Evolutionary conservation across 2,888 invertebrate species (phyloP), one percentile per base, ranked within the genome.

Genomic region (Dexiosoma caninum): DNA sequence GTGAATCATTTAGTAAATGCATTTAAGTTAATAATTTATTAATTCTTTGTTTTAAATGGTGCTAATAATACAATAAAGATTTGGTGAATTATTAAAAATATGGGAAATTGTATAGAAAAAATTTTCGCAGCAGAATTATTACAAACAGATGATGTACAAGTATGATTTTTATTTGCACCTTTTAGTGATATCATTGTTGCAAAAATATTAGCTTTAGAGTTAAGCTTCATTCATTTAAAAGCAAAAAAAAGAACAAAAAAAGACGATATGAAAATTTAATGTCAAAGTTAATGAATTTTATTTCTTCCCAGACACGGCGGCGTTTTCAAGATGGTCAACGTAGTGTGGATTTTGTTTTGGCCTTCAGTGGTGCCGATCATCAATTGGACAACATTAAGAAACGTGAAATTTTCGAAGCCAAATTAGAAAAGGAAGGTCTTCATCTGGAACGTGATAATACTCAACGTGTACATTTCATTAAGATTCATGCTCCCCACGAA

Each of bases 401-500:
- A 85, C 89, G 93, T 21, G 89, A 92, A 85, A 89, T 90, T 32
- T 95, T 94, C 85, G 94, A 94, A 87, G 87, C 88, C 27, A 93
- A 93, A 88, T 89, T 95, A 75, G 90, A 90, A 83, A 91, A 91
- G 9, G 93, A 93, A 84, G 94, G 94, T 21, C 86, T 94, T 0
- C 89, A 92, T 67, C 85, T 94, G 84, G 93, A 94, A 86, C 90
- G 91, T 81, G 93, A 93, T 84, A 91, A 92, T 82, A 92, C 92
- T 62, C 92, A 94, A 83, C 92, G 93, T 51, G 91, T 93, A 82
- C 92, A 92, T 86, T 95, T 94, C 87, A 91, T 94, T 8, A 95
- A 95, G 91, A 92, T 96, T 32, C 94, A 95, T 87, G 95, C 94
- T 0, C 94, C 95, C 0, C 90, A 91, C 86, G 94, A 94, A 84